Evolutionary conservation across 2,888 invertebrate genomes (phyloP), one percentile per base, ranked within the genome.

Genomic region (Chloroclysta siterata): DNA sequence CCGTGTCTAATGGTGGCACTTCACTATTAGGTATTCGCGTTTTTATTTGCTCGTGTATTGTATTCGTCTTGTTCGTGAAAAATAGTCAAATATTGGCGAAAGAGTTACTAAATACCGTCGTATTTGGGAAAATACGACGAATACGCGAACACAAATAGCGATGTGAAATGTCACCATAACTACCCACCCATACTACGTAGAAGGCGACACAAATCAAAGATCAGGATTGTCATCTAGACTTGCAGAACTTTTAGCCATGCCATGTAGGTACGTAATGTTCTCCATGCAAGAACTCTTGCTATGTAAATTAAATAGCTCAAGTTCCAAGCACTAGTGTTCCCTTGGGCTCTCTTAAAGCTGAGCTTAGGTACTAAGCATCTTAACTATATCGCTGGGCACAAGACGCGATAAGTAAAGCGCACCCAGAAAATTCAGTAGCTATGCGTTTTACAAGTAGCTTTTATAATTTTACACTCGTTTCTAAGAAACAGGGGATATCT

Each of bases 291-390:
- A 55, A 60, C 53, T 48, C 55, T 46, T 41, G 61, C 52, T 68
- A 69, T 66, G 65, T 68, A 69, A 69, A 69, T 72, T 69, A 70
- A 72, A 72, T 69, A 70, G 65, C 47, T 60, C 63, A 66, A 68
- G 63, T 66, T 56, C 39, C 56, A 56, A 56, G 56, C 41, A 62
- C 53, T 65, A 69, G 63, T 68, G 65, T 60, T 68, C 70, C 61
- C 69, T 55, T 65, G 69, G 66, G 70, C 60, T 65, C 70, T 60
- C 66, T 70, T 69, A 68, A 66, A 70, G 67, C 69, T 66, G 52
- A 66, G 68, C 65, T 72, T 65, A 66, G 70, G 60, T 68, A 55
- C 64, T 57, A 67, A 67, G 65, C 57, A 58, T 65, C 64, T 69
- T 66, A 68, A 64, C 60, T 66, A 63, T 65, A 63, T 57, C 61